phyloP scores from a whole-genome alignment of 2,888 invertebrate genomes.

The Plusia festucae region DNA sequence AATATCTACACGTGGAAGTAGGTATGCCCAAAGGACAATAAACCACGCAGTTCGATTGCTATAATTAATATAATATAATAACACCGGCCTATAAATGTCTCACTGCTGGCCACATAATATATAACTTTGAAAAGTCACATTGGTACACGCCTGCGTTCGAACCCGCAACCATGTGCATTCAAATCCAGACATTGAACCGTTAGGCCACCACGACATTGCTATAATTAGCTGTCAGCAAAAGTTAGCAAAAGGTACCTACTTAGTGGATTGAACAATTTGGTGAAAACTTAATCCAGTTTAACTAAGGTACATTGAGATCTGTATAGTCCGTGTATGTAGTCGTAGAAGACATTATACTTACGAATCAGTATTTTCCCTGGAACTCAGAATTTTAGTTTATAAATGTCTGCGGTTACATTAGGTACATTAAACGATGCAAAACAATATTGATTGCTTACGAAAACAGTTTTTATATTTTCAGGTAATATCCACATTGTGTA shows the following conservation, averaged over 20 bases:
- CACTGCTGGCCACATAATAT: no score
- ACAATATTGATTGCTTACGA: neutral
- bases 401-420: neutral
- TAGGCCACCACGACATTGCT: no score
- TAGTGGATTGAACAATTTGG: no score
- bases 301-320: no score
- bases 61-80: no score
- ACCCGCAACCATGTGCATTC: no score
- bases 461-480: conserved; percentile 4
- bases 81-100: no score
- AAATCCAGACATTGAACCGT: no score
- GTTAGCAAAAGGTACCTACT: neutral
- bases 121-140: no score
- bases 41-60: neutral
- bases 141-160: no score
- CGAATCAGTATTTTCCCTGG: neutral
- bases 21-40: neutral
- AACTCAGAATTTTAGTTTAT: neutral
- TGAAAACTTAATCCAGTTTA: no score
- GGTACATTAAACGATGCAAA: neutral
- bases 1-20: neutral
- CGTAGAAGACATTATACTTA: neutral
- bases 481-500: neutral
- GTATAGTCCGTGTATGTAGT: no score
- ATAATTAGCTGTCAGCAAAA: neutral